Evolutionary conservation across 1,140 invertebrate species (phyloP).

Genomic region (Psilanteris sp.): DNA sequence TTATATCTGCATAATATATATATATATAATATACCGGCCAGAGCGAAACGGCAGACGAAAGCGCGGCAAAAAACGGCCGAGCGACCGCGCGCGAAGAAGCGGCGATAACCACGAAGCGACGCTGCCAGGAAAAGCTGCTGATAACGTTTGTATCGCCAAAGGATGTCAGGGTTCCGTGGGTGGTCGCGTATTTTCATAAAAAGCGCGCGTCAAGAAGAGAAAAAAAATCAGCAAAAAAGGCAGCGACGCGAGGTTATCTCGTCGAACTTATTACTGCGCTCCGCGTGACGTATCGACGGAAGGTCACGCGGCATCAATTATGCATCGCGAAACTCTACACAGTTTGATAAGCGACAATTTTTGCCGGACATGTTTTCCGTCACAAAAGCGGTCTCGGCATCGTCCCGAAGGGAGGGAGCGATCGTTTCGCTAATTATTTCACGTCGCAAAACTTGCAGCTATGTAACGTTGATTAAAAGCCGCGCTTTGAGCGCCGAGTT

Average conservation of each 20-base stretch:
- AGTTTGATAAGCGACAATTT: too few relatives aligned
- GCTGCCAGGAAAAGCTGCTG: slow-evolving; percentile 73
- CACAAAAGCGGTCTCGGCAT: too few relatives aligned
- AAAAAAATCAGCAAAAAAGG: too few relatives aligned
- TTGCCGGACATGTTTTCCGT: too few relatives aligned
- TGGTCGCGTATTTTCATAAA: slow-evolving; percentile 37
- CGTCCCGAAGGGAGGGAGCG: too few relatives aligned
- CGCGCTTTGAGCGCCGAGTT: slow-evolving; percentile 14
- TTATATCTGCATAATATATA: slow-evolving; percentile 69
- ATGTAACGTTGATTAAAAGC: slow-evolving; percentile 40
- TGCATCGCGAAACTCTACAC: too few relatives aligned
- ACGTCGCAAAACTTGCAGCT: too few relatives aligned
- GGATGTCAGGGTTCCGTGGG: slow-evolving; percentile 71
- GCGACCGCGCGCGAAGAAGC: slow-evolving; percentile 42
- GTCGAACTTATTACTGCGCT: slow-evolving; percentile 10
- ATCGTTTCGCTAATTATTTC: too few relatives aligned
- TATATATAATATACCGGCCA: slow-evolving; percentile 59
- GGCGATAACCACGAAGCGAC: slow-evolving; percentile 53
- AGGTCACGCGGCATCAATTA: too few relatives aligned
- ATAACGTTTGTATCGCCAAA: slow-evolving; percentile 74
- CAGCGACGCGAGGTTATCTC: slow-evolving; percentile 27
- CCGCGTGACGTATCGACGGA: slow-evolving; percentile 25
- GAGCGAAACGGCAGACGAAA: slow-evolving; percentile 35
- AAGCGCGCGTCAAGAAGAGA: slow-evolving; percentile 16
- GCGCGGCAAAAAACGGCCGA: slow-evolving; percentile 44